Conservation (phyloP, 30 jellyfish, hydroid and myxozoan genomes). For the Mastigias papua region DNA sequence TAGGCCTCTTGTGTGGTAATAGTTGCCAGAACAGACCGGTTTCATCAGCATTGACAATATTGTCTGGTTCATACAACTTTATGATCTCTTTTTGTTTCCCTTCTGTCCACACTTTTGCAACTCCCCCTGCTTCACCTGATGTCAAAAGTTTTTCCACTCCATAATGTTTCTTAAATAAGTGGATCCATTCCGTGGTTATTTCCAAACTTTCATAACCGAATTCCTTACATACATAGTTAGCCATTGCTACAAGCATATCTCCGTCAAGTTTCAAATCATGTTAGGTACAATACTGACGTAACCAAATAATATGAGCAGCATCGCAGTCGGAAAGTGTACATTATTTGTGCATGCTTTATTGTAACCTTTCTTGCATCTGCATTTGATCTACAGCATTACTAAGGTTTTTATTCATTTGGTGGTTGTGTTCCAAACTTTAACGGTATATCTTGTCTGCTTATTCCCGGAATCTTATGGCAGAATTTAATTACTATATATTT, state of each 20-base stretch:
- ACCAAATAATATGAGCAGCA: not conserved
- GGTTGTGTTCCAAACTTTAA: too few relatives aligned
- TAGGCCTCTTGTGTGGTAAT: not conserved
- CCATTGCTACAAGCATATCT: not conserved
- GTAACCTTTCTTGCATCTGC: not conserved
- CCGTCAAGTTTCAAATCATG: not conserved
- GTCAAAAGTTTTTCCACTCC: not conserved
- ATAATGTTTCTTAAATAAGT: not conserved
- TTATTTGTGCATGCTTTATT: not conserved
- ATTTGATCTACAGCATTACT: not conserved
- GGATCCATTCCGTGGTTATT: not conserved
- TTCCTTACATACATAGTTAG: not conserved
- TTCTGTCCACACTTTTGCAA: slow-evolving; percentile 14
- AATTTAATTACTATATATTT: too few relatives aligned
- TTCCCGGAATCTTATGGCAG: too few relatives aligned
- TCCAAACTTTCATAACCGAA: not conserved
- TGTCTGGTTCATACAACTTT: slow-evolving; percentile 4
- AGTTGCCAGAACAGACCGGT: too few relatives aligned
- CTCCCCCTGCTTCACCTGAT: slow-evolving; percentile 14
- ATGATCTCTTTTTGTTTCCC: not conserved
- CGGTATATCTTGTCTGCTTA: too few relatives aligned
- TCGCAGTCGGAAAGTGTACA: not conserved
- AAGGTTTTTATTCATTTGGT: too few relatives aligned
- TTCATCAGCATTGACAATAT: too few relatives aligned
- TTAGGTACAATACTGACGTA: not conserved